phyloP scores from a whole-genome alignment of 1,140 invertebrate genomes.

The Drosophila sechellia region DNA sequence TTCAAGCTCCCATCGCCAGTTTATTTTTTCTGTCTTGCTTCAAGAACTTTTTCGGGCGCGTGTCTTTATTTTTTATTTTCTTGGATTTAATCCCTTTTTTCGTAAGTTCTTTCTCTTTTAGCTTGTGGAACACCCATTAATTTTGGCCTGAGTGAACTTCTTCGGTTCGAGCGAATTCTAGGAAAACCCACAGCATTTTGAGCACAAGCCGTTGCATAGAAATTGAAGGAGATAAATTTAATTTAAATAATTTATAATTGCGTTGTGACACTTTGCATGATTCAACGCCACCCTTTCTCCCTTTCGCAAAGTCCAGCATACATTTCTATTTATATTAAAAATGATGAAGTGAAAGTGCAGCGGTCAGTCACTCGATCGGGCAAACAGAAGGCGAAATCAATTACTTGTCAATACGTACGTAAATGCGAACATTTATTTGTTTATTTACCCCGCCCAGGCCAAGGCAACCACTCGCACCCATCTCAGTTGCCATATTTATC shows the following conservation, averaged over 20 bases:
- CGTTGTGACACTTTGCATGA: slow-evolving; percentile 3
- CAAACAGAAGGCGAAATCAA: slow-evolving; percentile 47
- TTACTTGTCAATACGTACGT: slow-evolving; percentile 42
- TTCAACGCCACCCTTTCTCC: slow-evolving; percentile 25
- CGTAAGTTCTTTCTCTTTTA: slow-evolving; percentile 12
- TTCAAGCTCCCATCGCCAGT: not conserved
- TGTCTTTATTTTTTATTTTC: slow-evolving; percentile 33
- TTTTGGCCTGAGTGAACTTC: slow-evolving; percentile 30
- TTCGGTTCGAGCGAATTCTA: slow-evolving; percentile 17
- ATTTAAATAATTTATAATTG: no score
- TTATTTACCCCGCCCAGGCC: slow-evolving; percentile 31
- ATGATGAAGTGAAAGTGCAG: slow-evolving; percentile 62
- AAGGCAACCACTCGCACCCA: slow-evolving; percentile 26
- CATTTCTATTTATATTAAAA: slow-evolving; percentile 62
- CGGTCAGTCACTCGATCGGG: slow-evolving; percentile 33
- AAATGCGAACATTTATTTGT: slow-evolving; percentile 48
- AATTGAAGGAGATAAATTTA: no score
- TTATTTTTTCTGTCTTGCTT: slow-evolving; percentile 58
- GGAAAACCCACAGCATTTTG: slow-evolving; percentile 21
- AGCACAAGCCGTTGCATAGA: slow-evolving; percentile 22
- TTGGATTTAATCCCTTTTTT: slow-evolving; percentile 14
- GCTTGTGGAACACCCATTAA: slow-evolving; percentile 23
- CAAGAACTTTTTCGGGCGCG: slow-evolving; percentile 65
- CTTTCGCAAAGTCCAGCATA: slow-evolving; percentile 2
- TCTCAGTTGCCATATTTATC: slow-evolving; percentile 26